Conservation (phyloP, 2,888 invertebrate species). For the Trichopoda pennipes region DNA sequence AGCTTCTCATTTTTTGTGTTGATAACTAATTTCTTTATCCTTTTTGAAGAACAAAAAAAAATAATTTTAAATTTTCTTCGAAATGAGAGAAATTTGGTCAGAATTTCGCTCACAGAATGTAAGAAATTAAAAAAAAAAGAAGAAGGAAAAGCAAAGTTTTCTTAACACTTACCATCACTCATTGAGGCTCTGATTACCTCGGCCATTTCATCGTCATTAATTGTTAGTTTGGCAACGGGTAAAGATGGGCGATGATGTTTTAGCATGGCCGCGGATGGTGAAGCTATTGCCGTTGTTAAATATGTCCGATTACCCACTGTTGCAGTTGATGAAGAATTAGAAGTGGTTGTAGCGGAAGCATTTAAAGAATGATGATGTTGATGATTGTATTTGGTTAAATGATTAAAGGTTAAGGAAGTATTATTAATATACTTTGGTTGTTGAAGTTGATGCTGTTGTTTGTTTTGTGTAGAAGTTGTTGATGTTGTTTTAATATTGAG, state of each 20-base stretch:
- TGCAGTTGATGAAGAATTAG: slow-evolving; percentile 29
- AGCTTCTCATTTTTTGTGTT: too few relatives aligned
- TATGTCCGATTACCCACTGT: slow-evolving; percentile 59
- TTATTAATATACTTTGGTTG: slow-evolving; percentile 64
- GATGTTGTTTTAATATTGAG: slow-evolving; percentile 52
- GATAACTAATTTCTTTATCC: too few relatives aligned
- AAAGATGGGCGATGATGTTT: slow-evolving; percentile 77
- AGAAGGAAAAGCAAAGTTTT: too few relatives aligned
- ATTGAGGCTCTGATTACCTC: slow-evolving; percentile 78
- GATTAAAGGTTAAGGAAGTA: slow-evolving; percentile 72
- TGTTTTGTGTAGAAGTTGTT: slow-evolving; percentile 32
- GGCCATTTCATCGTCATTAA: slow-evolving; percentile 78
- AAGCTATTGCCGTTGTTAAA: slow-evolving; percentile 59
- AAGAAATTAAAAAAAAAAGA: too few relatives aligned
- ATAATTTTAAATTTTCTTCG: too few relatives aligned
- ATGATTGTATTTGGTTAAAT: slow-evolving; percentile 70
- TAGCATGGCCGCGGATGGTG: slow-evolving; percentile 61
- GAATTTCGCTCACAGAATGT: too few relatives aligned
- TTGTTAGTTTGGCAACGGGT: slow-evolving; percentile 77
- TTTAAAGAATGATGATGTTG: slow-evolving; percentile 57
- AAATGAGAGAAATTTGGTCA: too few relatives aligned
- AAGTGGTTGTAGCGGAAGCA: slow-evolving; percentile 46
- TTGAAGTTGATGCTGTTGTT: slow-evolving; percentile 44
- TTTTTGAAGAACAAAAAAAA: too few relatives aligned
- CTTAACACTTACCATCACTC: slow-evolving; percentile 76